Base-by-base conservation (phyloP, 2,888 invertebrate genomes). In the Cerceris ruficornis region DNA sequence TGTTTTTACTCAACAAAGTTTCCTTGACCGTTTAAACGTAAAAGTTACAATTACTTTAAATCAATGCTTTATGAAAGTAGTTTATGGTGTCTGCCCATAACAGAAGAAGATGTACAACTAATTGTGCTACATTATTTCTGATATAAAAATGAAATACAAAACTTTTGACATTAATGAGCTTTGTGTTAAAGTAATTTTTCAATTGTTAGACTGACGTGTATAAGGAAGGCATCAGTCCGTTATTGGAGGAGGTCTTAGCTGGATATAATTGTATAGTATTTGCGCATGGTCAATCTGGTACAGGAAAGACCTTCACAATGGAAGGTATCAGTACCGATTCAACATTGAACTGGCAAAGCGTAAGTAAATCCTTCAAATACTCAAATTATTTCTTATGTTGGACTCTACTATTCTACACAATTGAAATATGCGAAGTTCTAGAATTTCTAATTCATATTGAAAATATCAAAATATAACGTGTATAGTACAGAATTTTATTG, bases 211-310 rank as follows among this genome's bases (percentile, higher is more conserved):
- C 96, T 69, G 97, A 98, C 90, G 95, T 99, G 6, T 99, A 99
- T 92, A 95, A 95, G 81, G 94, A 95, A 49, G 97, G 99, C 57
- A 98, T 98, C 11, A 95, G 95, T 65, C 98, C 98, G 0, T 94
- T 98, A 28, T 96, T 99, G 70, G 95, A 96, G 76, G 98, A 99
- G 93, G 98, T 99, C 7, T 93, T 99, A 28, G 94, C 95, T 39
- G 99, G 99, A 0, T 99, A 98, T 93, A 99, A 99, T 93, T 99
- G 99, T 92, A 99, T 99, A 0, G 98, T 99, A 15, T 99, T 99
- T 93, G 99, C 99, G 28, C 99, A 97, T 93, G 98, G 98, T 5
- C 97, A 97, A 93, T 97, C 97, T 0, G 97, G 97, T 69, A 97
- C 97, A 0, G 99, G 99, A 7, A 99, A 99, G 93, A 99, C 99